These are phyloP conservation scores for Calypte anna DNA, from an alignment of 2,113 vertebrate genomes.

Conservation along the genomic window DNA sequence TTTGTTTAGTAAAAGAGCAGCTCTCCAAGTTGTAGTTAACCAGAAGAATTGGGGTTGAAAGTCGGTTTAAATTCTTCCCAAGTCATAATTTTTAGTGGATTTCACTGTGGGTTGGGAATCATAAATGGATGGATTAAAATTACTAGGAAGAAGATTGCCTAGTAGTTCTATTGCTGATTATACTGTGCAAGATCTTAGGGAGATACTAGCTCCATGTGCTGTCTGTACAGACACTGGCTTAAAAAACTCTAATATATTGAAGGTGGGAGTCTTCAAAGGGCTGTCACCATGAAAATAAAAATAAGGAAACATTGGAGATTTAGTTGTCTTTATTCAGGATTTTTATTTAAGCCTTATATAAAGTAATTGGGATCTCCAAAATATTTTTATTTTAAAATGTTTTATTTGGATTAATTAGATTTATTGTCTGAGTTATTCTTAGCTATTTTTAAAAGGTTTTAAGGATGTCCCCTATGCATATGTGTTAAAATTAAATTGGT, in stretches of 20 bases:
- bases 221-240: background rate
- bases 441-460: background rate
- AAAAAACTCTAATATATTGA: background rate
- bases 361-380: background rate
- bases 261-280: background rate
- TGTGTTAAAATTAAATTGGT: slow-evolving; percentile 8
- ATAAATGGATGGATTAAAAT: background rate
- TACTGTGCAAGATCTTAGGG: background rate
- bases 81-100: background rate
- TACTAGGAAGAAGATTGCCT: background rate
- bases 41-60: background rate
- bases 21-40: background rate
- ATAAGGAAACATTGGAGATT: background rate
- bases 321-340: background rate
- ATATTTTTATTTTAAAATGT: background rate
- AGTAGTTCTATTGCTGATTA: background rate
- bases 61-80: background rate
- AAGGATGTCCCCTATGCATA: background rate
- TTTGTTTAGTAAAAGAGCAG: background rate
- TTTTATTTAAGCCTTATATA: background rate
- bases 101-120: background rate
- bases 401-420: background rate
- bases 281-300: background rate
- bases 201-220: background rate
- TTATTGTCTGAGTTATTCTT: background rate